phyloP scores from a whole-genome alignment of 2,888 invertebrate species.

The Taenaris catops region DNA sequence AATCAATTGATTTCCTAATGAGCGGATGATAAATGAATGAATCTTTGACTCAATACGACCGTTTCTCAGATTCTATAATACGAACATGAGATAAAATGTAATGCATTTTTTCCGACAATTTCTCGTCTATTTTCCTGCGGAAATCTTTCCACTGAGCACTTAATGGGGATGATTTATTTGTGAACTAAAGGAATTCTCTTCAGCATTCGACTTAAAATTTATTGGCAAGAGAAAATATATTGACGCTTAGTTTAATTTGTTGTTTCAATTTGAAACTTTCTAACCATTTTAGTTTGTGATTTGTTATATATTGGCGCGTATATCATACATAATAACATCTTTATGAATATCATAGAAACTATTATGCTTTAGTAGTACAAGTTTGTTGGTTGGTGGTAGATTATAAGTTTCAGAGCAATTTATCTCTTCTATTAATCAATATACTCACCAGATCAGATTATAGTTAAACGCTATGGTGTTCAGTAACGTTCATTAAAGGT shows the following conservation, averaged over 20 bases:
- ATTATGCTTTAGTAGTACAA: no score
- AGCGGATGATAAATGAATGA: conserved; percentile 1
- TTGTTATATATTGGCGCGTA: no score
- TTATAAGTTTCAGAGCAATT: no score
- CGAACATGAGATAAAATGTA: conserved; percentile 19
- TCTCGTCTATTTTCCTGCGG: conserved; percentile 9
- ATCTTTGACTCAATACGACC: conserved; percentile 14
- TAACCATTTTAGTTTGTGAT: no score
- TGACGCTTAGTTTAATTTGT: conserved; percentile 9
- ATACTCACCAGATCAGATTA: no score
- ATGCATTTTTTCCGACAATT: conserved; percentile 14
- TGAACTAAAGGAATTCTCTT: conserved; percentile 7
- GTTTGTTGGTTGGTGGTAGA: no score
- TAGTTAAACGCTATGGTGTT: no score
- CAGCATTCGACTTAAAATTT: conserved; percentile 4
- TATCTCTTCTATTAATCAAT: no score
- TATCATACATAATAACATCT: no score
- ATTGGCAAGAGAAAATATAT: conserved; percentile 5
- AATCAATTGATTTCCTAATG: not conserved
- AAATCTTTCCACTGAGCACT: conserved; percentile 13
- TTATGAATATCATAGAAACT: no score
- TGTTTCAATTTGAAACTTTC: no score
- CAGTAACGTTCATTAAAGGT: no score
- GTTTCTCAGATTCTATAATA: conserved; percentile 18
- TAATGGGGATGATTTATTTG: conserved; percentile 18